Percentiles rank a stretch among this genome's conserved stretches.
Conservation (phyloP, 1,140 invertebrate genomes). For the Drosophila obscura region DNA sequence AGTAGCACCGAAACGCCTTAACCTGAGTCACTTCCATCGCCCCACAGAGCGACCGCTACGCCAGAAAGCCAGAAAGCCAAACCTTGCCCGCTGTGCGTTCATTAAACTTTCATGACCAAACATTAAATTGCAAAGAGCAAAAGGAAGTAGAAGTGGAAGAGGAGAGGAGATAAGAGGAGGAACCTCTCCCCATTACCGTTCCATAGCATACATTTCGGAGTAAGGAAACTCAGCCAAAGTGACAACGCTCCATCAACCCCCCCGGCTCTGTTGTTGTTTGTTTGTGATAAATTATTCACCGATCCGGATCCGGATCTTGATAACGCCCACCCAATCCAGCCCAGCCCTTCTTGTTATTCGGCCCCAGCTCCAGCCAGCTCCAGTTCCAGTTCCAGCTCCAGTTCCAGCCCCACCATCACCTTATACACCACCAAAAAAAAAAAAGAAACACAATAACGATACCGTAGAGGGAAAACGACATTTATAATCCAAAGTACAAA, state of each 20-base stretch:
- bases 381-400: slow-evolving; percentile 17
- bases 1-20: slow-evolving; percentile 62
- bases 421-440: slow-evolving; percentile 56
- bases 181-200: background rate
- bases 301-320: slow-evolving; percentile 47
- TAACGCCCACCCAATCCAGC: slow-evolving; percentile 38
- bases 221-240: slow-evolving; percentile 37
- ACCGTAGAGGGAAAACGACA: slow-evolving; percentile 60
- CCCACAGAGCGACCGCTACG: slow-evolving; percentile 43
- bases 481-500: slow-evolving; percentile 81
- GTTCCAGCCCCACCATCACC: slow-evolving; percentile 61
- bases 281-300: slow-evolving; percentile 57
- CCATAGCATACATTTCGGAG: slow-evolving; percentile 39
- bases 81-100: slow-evolving; percentile 58
- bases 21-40: slow-evolving; percentile 69
- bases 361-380: slow-evolving; percentile 8
- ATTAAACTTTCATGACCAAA: slow-evolving; percentile 77
- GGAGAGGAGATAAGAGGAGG: slow-evolving; percentile 1
- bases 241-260: slow-evolving; percentile 29
- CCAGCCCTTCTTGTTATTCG: slow-evolving; percentile 4
- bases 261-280: slow-evolving; percentile 37
- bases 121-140: slow-evolving; percentile 42
- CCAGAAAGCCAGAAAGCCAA: slow-evolving; percentile 35
- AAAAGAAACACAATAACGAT: slow-evolving; percentile 41
- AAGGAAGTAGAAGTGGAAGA: slow-evolving; percentile 15